Conservation (phyloP, 2,113 vertebrate species). For the Corydoras sp. region DNA sequence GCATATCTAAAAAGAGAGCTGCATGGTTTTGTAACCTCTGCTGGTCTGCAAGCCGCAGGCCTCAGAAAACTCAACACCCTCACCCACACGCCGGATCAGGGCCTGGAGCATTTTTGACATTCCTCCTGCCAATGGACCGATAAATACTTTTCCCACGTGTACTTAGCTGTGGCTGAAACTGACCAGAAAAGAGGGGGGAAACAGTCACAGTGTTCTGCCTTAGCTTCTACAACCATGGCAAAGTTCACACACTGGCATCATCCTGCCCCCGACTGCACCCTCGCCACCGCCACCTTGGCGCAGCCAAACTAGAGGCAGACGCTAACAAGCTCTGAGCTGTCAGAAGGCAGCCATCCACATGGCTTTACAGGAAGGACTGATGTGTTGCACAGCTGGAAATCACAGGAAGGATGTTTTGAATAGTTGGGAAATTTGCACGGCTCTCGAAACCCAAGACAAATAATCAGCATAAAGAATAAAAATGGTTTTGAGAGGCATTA, state of each 20-base stretch:
- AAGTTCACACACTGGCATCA: constrained; percentile 18
- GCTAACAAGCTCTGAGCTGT: neutral
- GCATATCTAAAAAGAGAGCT: constrained; percentile 28
- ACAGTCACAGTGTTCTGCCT: constrained; percentile 45
- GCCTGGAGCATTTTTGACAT: constrained; percentile 87
- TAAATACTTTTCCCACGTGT: constrained; percentile 88
- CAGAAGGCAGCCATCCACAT: neutral
- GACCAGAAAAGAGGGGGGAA: constrained; percentile 5
- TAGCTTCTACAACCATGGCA: constrained; percentile 24
- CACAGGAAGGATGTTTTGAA: neutral
- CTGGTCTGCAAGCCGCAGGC: constrained; percentile 28
- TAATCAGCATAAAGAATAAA: no score
- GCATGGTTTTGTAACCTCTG: constrained; percentile 23
- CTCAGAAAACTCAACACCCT: constrained; percentile 57
- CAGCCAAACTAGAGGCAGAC: constrained; percentile 6
- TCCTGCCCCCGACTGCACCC: neutral
- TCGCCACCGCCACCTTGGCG: neutral
- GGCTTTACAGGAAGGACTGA: constrained; percentile 9
- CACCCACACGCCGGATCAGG: constrained; percentile 76
- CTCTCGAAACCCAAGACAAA: no score
- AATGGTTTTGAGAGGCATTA: no score
- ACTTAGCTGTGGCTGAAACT: constrained; percentile 70
- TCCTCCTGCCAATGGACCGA: constrained; percentile 87
- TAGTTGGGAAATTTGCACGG: no score
- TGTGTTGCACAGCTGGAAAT: constrained; percentile 15